Conservation (phyloP, 2,113 vertebrate species). For the Microcebus lehilahytsara region DNA sequence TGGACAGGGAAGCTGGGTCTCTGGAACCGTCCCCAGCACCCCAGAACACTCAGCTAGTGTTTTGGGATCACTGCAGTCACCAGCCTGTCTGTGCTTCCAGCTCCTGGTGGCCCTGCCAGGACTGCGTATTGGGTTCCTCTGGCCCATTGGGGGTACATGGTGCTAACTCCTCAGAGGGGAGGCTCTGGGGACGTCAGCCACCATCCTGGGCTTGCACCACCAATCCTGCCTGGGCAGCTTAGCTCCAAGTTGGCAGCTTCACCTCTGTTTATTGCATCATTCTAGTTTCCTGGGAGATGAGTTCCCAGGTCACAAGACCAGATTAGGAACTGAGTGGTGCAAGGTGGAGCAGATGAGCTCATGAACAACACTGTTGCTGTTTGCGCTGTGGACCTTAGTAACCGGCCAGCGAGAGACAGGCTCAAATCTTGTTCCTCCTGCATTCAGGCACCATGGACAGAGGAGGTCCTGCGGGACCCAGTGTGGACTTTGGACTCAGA, state of each 20-base stretch:
- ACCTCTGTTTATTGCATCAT: conserved; percentile 69
- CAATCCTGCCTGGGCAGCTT: not conserved
- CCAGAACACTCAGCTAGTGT: not conserved
- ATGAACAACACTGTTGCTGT: conserved; percentile 46
- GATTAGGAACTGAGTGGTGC: conserved; percentile 60
- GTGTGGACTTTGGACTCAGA: not conserved
- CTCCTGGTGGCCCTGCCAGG: not conserved
- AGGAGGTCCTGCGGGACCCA: not conserved
- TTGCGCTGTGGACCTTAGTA: conserved; percentile 29
- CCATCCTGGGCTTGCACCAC: not conserved
- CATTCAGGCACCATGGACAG: not conserved
- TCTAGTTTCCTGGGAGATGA: conserved; percentile 62
- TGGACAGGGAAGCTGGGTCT: not conserved
- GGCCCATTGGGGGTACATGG: not conserved
- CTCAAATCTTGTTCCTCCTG: not conserved
- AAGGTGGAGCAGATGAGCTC: conserved; percentile 52
- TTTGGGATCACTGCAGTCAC: not conserved
- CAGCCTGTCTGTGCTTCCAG: not conserved
- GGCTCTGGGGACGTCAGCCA: not conserved
- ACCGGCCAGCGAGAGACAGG: not conserved
- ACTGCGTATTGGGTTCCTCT: not conserved
- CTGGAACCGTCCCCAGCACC: not conserved
- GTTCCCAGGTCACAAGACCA: not conserved
- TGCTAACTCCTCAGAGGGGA: not conserved
- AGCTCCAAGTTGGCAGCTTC: not conserved